These are phyloP conservation scores for Acrocyrtus sp. DNA, from an alignment of 2,888 invertebrate genomes.

Conservation along the genomic window DNA sequence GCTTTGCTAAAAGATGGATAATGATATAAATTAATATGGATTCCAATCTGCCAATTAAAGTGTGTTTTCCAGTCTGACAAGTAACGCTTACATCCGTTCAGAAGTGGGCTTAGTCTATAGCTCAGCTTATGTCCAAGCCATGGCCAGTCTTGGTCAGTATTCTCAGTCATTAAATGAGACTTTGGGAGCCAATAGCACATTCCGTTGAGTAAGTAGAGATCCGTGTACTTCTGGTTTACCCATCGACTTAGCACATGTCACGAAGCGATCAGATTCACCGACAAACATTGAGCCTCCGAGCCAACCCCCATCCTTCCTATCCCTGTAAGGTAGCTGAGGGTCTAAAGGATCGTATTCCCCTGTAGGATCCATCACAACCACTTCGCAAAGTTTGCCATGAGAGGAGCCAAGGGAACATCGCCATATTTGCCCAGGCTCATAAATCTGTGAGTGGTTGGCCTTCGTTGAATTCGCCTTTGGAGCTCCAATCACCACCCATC, in stretches of 20 bases:
- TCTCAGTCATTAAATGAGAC: conserved; percentile 5
- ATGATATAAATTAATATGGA: not conserved
- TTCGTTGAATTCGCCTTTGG: conserved; percentile 70
- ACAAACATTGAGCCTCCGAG: conserved; percentile 57
- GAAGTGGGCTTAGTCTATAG: conserved; percentile 51
- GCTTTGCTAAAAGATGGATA: not conserved
- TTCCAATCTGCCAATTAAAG: not conserved
- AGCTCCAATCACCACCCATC: conserved; percentile 69
- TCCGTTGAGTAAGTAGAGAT: conserved; percentile 59
- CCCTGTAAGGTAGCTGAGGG: conserved; percentile 19
- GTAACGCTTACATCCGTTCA: conserved; percentile 36
- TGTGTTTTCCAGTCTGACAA: not conserved
- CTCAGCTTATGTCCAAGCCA: conserved; percentile 37
- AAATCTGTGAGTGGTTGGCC: conserved; percentile 65
- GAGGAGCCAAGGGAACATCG: conserved; percentile 66
- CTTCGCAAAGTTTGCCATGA: conserved; percentile 65
- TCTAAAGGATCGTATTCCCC: conserved; percentile 58
- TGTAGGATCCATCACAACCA: conserved; percentile 66
- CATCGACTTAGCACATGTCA: conserved; percentile 63
- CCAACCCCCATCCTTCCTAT: conserved; percentile 61
- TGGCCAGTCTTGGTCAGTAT: conserved; percentile 31
- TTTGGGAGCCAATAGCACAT: conserved; percentile 62
- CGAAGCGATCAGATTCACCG: conserved; percentile 46
- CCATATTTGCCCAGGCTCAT: conserved; percentile 71
- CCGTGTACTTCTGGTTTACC: conserved; percentile 59